phyloP scores from a whole-genome alignment of 2,888 invertebrate species.

The Drosophila merina region DNA sequence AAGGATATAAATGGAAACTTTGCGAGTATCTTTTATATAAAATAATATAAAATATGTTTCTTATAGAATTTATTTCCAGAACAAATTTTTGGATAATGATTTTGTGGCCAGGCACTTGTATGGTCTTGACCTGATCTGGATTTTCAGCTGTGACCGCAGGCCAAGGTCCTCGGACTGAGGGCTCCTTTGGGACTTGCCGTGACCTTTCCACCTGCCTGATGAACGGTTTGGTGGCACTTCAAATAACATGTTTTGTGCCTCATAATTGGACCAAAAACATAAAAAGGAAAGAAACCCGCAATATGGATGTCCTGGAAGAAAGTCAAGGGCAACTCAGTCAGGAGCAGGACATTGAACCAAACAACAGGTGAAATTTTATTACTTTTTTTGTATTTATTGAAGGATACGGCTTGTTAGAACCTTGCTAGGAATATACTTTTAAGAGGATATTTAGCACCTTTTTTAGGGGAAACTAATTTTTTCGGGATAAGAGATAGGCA shows the following conservation, averaged over 20 bases:
- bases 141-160: slow-evolving; percentile 44
- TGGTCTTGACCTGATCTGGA: slow-evolving; percentile 3
- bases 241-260: slow-evolving; percentile 58
- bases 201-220: slow-evolving; percentile 61
- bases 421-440: slow-evolving; percentile 9
- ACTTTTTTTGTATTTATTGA: slow-evolving; percentile 15
- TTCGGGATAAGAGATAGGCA: background rate
- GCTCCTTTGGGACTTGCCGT: slow-evolving; percentile 11
- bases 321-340: slow-evolving; percentile 31
- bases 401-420: slow-evolving; percentile 68
- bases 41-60: background rate
- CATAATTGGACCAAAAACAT: slow-evolving; percentile 47
- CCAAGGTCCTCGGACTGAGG: slow-evolving; percentile 5
- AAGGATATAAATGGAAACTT: too few relatives aligned
- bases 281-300: background rate
- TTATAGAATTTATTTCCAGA: too few relatives aligned
- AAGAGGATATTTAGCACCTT: slow-evolving; percentile 56
- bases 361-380: slow-evolving; percentile 63
- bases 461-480: background rate
- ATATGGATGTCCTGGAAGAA: slow-evolving; percentile 9
- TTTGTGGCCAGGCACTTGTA: background rate
- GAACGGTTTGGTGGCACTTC: slow-evolving; percentile 32
- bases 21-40: background rate
- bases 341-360: slow-evolving; percentile 28
- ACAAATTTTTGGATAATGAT: background rate